phyloP scores from a whole-genome alignment of 2,113 vertebrate genomes.

The Sphyrna mokarran region DNA sequence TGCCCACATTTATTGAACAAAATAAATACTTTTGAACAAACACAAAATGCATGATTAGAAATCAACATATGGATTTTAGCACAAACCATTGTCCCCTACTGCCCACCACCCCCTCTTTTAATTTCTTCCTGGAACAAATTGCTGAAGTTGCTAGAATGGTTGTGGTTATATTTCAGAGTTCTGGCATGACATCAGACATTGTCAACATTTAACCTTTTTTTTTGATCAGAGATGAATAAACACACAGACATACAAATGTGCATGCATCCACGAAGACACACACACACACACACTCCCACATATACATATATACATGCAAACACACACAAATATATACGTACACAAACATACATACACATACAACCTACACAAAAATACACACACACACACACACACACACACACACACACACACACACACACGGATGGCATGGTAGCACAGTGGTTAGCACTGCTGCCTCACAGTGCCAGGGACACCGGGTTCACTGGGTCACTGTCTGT shows the following conservation, averaged over 20 bases:
- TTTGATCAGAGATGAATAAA: neutral
- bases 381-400: neutral
- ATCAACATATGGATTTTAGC: neutral
- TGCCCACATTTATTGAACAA: neutral
- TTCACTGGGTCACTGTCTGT: no score
- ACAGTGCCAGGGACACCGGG: no score
- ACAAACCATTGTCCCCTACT: neutral
- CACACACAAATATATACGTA: neutral
- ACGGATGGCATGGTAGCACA: no score
- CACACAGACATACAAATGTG: neutral
- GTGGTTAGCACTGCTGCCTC: no score
- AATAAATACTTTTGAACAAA: neutral
- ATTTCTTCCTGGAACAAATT: slow-evolving; percentile 32
- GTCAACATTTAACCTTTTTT: neutral
- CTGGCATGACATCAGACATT: slow-evolving; percentile 24
- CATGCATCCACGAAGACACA: neutral
- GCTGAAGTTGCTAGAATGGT: slow-evolving; percentile 30
- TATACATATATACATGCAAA: neutral
- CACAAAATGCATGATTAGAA: neutral
- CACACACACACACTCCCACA: neutral
- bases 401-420: neutral
- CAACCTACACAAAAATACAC: no score
- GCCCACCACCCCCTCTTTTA: neutral
- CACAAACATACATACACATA: neutral
- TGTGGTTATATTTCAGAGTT: slow-evolving; percentile 3